These are phyloP conservation scores for Poecilia gillii DNA, from an alignment of 2,797 vertebrate species.

Conservation along the genomic window DNA sequence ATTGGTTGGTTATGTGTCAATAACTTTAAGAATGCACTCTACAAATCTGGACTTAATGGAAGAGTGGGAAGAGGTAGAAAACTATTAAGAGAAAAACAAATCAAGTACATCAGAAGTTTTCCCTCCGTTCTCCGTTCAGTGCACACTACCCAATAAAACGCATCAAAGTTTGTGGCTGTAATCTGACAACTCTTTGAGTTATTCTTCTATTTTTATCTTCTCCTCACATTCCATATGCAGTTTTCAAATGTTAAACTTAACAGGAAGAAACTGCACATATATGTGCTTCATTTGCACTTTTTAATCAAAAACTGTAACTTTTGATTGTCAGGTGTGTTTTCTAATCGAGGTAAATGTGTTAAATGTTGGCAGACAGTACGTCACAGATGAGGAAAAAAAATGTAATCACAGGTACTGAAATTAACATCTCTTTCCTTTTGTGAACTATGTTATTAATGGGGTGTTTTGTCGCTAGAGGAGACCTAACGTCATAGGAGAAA, in stretches of 20 bases:
- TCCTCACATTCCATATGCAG: neutral
- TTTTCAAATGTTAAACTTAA: neutral
- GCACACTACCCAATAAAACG: neutral
- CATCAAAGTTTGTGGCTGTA: neutral
- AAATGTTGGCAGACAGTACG: neutral
- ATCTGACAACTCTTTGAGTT: neutral
- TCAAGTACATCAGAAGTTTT: neutral
- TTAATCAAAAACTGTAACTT: slow-evolving; percentile 6
- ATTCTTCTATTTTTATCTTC: neutral
- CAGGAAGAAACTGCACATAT: slow-evolving; percentile 3
- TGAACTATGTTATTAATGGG: neutral
- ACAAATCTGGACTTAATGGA: neutral
- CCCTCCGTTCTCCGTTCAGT: neutral
- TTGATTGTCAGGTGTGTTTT: slow-evolving; percentile 1
- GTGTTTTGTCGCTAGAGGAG: neutral
- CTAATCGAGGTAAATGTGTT: slow-evolving; percentile 12
- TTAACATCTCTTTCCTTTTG: neutral
- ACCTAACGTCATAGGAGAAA: neutral
- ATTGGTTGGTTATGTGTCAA: neutral
- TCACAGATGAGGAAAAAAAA: neutral
- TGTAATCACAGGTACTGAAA: neutral
- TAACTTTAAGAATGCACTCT: neutral
- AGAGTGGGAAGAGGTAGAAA: neutral
- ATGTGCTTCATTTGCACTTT: slow-evolving; percentile 29
- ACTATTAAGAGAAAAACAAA: neutral